These are phyloP conservation scores for Megaceryle alcyon DNA, from an alignment of 2,797 vertebrate genomes.

Conservation along the genomic window DNA sequence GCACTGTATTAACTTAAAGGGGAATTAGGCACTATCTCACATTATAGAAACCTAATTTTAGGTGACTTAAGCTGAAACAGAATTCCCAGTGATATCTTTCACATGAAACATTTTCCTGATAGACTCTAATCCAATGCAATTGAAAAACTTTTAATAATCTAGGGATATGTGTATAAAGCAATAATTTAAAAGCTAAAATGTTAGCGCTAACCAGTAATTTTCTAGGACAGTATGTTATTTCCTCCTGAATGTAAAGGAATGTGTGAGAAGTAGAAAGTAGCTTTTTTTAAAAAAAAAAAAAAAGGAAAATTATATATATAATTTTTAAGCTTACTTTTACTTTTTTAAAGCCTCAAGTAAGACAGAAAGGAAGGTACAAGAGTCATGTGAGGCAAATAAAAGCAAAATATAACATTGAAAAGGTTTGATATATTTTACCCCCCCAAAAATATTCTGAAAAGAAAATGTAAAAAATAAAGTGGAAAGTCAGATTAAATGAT, in stretches of 20 bases:
- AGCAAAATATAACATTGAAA: neutral
- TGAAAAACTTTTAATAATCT: neutral
- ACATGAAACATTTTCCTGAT: neutral
- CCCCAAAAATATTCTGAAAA: neutral
- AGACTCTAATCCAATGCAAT: neutral
- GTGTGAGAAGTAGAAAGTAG: neutral
- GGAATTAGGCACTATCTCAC: neutral
- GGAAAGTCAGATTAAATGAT: neutral
- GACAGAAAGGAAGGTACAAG: neutral
- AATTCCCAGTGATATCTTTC: neutral
- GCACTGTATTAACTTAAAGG: neutral
- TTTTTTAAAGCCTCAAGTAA: neutral
- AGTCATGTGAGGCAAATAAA: neutral
- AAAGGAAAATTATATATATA: rapidly evolving
- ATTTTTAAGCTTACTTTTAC: neutral
- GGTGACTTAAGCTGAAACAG: neutral
- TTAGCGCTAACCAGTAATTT: neutral
- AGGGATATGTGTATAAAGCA: neutral
- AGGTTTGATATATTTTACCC: neutral
- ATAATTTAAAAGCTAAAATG: neutral
- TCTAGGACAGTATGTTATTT: neutral
- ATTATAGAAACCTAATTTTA: neutral
- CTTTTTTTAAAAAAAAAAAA: neutral
- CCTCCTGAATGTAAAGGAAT: neutral
- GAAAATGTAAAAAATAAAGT: neutral